Conservation (phyloP, 2,113 vertebrate genomes). For the Oostethus manadensis region DNA sequence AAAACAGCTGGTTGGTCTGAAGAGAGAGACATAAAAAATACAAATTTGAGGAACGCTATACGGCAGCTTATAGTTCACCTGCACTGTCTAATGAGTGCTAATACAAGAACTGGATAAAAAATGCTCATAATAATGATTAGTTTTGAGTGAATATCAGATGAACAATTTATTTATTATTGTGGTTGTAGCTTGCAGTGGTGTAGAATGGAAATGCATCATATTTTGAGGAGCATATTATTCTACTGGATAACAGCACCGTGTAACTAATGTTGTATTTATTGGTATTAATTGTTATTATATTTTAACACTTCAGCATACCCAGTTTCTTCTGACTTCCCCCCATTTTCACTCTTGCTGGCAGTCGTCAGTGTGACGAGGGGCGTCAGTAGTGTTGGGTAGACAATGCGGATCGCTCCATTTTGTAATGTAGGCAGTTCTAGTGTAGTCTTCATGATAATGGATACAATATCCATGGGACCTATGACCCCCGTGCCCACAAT, state of each 20-base stretch:
- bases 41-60: not conserved
- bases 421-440: constrained; percentile 84
- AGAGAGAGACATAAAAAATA: constrained; percentile 13
- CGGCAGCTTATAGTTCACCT: not conserved
- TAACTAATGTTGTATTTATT: not conserved
- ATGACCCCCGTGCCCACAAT: constrained; percentile 80
- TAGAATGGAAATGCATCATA: not conserved
- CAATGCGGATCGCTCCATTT: constrained; percentile 80
- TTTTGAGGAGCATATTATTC: not conserved
- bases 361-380: constrained; percentile 71
- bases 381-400: constrained; percentile 78
- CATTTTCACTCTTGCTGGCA: constrained; percentile 74
- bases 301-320: constrained; percentile 46
- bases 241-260: not conserved
- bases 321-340: constrained; percentile 83
- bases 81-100: not conserved
- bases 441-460: constrained; percentile 80
- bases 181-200: not conserved
- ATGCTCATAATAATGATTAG: not conserved
- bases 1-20: constrained; percentile 89
- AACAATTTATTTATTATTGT: not conserved
- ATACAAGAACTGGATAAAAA: not conserved
- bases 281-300: not conserved
- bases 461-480: constrained; percentile 79
- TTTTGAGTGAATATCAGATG: not conserved